Percentiles rank a stretch among this genome's conserved stretches.
Conservation (phyloP, 2,797 vertebrate genomes). For the Sparidentex hasta region DNA sequence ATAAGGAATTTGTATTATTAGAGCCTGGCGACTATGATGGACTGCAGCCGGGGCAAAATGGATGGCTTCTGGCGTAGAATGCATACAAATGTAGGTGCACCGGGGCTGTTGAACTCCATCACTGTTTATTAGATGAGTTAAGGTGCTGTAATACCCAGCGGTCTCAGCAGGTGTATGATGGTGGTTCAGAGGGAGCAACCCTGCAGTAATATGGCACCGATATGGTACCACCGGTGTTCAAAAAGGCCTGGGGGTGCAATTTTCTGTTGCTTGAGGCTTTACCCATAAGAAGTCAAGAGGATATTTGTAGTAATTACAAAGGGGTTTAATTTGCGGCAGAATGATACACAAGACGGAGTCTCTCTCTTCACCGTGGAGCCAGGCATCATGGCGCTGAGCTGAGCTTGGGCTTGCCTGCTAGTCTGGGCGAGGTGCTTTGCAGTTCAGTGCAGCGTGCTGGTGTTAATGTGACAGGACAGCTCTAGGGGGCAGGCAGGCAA, state of each 20-base stretch:
- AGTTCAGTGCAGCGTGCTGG: constrained; percentile 71
- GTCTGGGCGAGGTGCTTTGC: constrained; percentile 62
- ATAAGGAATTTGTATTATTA: constrained; percentile 56
- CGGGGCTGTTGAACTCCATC: constrained; percentile 35
- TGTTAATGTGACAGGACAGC: constrained; percentile 82
- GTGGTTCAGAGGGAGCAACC: not conserved
- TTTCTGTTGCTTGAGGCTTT: constrained; percentile 17
- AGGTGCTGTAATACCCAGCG: constrained; percentile 49
- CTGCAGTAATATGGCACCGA: constrained; percentile 25
- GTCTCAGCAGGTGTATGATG: constrained; percentile 59
- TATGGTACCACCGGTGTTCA: constrained; percentile 13
- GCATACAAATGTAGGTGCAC: constrained; percentile 10
- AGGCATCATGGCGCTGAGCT: constrained; percentile 36
- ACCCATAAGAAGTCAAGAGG: not conserved
- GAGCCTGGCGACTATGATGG: constrained; percentile 24
- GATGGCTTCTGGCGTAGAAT: constrained; percentile 21
- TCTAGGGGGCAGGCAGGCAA: constrained; percentile 70
- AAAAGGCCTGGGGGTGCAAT: constrained; percentile 1
- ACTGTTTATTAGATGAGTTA: constrained; percentile 65
- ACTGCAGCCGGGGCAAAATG: constrained; percentile 33
- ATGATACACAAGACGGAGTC: constrained; percentile 6
- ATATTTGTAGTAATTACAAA: constrained; percentile 8
- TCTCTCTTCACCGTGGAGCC: constrained; percentile 10
- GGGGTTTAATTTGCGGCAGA: constrained; percentile 5
- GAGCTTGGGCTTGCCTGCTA: constrained; percentile 40